phyloP scores from a whole-genome alignment of 1,140 invertebrate species.

The Eubasilissa regina region DNA sequence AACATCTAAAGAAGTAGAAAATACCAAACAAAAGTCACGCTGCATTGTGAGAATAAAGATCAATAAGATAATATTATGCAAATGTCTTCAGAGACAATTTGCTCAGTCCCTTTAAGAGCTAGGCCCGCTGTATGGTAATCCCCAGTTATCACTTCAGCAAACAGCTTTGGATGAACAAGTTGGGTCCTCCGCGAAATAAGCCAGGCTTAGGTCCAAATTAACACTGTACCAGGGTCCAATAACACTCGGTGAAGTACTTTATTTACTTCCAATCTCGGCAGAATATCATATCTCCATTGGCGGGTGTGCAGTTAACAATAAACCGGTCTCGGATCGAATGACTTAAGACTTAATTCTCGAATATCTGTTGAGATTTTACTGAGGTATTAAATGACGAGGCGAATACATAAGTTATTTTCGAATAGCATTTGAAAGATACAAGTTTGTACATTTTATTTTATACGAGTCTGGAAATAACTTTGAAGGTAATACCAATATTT shows the following conservation, averaged over 20 bases:
- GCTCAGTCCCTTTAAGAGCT: not conserved
- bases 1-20: not conserved
- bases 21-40: not conserved
- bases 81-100: not conserved
- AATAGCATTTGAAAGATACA: no score
- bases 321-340: not conserved
- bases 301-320: slow-evolving; percentile 1
- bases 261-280: slow-evolving; percentile 2
- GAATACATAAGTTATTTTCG: no score
- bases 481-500: no score
- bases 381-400: no score
- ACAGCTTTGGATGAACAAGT: slow-evolving; percentile 24
- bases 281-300: not conserved
- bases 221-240: slow-evolving; percentile 4
- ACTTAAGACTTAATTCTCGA: no score
- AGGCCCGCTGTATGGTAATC: not conserved
- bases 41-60: not conserved
- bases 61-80: slow-evolving; percentile 3
- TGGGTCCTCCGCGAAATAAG: not conserved
- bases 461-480: no score
- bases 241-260: not conserved
- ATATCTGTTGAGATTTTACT: no score
- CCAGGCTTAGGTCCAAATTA: slow-evolving; percentile 18
- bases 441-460: no score
- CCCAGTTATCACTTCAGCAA: slow-evolving; percentile 19